A percentile compares a stretch with the other conserved stretches of the same genome.
Evolutionary conservation across 2,797 vertebrate genomes (phyloP).

Genomic region (Heteromormyrus szaboi): DNA sequence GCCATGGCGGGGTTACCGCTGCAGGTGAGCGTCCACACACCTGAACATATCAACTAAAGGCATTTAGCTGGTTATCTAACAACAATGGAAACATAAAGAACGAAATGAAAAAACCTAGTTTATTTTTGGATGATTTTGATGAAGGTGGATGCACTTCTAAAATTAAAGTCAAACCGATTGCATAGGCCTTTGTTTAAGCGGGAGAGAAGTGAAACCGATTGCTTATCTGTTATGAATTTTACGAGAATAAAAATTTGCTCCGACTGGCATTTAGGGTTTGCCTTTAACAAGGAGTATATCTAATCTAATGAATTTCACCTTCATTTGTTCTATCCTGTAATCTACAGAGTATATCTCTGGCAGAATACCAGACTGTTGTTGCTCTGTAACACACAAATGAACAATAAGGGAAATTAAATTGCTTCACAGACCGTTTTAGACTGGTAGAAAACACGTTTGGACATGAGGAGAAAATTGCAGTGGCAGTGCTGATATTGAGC

Average conservation of each 20-base stretch:
- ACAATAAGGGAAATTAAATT: not conserved
- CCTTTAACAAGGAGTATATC: not conserved
- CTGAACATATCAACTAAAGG: not conserved
- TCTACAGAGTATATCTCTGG: not conserved
- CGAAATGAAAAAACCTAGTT: not conserved
- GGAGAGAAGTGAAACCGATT: not conserved
- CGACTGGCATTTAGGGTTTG: not conserved
- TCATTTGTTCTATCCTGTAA: not conserved
- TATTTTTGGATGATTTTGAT: not conserved
- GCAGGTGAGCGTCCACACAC: not conserved
- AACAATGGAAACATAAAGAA: not conserved
- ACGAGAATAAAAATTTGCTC: not conserved
- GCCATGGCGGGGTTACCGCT: not conserved
- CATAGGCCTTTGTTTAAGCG: not conserved
- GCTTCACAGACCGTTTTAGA: not conserved
- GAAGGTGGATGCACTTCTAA: not conserved
- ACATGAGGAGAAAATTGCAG: not conserved
- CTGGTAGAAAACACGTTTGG: not conserved
- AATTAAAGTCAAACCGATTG: not conserved
- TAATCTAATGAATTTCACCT: not conserved
- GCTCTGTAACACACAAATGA: not conserved
- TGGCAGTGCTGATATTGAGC: not conserved
- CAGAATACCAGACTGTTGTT: not conserved
- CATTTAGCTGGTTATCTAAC: not conserved
- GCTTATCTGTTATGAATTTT: not conserved